These are phyloP conservation scores for Syrrhaptes paradoxus DNA, from an alignment of 2,113 vertebrate genomes.

Conservation along the genomic window DNA sequence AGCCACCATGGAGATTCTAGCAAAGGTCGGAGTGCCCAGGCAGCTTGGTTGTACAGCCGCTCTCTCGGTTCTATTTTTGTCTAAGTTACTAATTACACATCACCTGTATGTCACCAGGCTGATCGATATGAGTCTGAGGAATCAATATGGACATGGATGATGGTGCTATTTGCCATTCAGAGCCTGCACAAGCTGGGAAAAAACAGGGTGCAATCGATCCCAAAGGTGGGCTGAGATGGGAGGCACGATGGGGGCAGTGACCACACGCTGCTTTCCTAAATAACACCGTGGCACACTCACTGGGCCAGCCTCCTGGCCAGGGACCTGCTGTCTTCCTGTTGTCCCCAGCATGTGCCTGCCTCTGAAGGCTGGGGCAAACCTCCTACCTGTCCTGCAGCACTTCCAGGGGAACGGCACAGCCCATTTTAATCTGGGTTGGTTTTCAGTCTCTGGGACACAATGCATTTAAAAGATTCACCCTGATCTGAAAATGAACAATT, in stretches of 20 bases:
- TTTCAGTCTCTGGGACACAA: not conserved
- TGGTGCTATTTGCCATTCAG: slow-evolving; percentile 5
- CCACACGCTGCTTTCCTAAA: not conserved
- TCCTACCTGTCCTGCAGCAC: not conserved
- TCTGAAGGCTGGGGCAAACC: not conserved
- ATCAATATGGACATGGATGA: not conserved
- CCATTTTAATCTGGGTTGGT: not conserved
- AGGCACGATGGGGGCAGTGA: not conserved
- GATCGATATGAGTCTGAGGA: not conserved
- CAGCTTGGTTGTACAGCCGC: not conserved
- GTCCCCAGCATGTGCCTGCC: not conserved
- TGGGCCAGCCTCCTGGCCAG: not conserved
- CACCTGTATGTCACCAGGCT: slow-evolving; percentile 19
- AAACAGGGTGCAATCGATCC: not conserved
- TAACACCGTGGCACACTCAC: not conserved
- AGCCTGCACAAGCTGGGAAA: not conserved
- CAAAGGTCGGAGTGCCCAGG: not conserved
- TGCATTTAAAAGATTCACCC: not conserved
- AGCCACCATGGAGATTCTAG: not conserved
- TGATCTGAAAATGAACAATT: not conserved
- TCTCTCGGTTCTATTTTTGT: not conserved
- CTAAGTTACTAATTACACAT: slow-evolving; percentile 49
- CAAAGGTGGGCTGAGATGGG: not conserved
- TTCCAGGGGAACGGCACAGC: not conserved
- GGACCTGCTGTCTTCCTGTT: not conserved